Evolutionary conservation across 2,113 vertebrate genomes (phyloP).

Genomic region (Dasyprocta punctata): DNA sequence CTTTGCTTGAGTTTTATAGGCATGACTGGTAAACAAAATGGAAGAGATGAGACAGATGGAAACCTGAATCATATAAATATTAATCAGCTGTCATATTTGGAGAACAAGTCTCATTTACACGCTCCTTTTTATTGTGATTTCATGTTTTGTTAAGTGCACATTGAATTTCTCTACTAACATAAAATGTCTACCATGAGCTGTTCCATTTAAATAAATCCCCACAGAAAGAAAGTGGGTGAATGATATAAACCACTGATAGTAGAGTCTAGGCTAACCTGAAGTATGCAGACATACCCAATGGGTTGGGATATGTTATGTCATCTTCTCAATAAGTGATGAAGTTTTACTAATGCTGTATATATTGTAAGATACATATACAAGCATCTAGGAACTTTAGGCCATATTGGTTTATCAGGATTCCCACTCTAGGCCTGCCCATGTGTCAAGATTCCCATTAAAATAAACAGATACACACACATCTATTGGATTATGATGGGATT

Average conservation of each 20-base stretch:
- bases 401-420: not conserved
- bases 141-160: not conserved
- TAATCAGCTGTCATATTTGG: not conserved
- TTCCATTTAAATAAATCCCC: not conserved
- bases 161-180: not conserved
- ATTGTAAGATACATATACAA: not conserved
- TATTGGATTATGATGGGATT: not conserved
- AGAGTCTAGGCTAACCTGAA: not conserved
- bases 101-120: not conserved
- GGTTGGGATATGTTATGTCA: not conserved
- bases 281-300: not conserved
- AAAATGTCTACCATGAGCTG: not conserved
- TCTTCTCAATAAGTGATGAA: not conserved
- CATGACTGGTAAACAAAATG: not conserved
- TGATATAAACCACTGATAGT: not conserved
- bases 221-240: not conserved
- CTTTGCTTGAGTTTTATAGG: not conserved
- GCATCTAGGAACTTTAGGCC: not conserved
- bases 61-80: not conserved
- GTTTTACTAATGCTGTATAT: not conserved
- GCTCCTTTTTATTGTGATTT: not conserved
- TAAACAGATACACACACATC: not conserved
- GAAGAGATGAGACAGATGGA: not conserved
- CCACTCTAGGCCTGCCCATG: not conserved
- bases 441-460: not conserved